Evolutionary conservation across 2,888 invertebrate genomes (phyloP), one percentile per base, ranked within the genome.

Genomic region (Rhimphoctona megacephalus): DNA sequence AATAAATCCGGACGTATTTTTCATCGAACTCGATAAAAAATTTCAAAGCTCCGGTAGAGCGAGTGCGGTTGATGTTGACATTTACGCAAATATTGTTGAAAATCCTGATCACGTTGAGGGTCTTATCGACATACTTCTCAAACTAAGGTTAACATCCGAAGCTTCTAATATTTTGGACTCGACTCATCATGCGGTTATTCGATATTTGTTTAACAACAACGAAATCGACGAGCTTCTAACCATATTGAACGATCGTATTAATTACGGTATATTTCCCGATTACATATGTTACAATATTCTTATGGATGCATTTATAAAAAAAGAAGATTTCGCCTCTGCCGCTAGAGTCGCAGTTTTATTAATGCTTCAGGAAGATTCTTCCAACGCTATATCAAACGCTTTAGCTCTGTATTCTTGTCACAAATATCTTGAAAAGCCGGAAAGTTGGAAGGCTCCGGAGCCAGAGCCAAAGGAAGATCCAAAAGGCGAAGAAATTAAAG

Each of bases 231-330:
- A 97, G 80, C 94, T 99, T 19, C 92, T 98, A 0, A 95, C 96
- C 22, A 95, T 98, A 9, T 95, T 99, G 69, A 96, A 97, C 91
- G 97, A 99, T 93, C 96, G 98, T 80, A 93, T 97, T 22, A 97
- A 97, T 92, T 99, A 97, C 95, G 99, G 99, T 1, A 94, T 99
- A 49, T 99, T 99, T 93, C 96, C 98, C n/a, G 98, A 99, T 94
- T 94, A 96, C 85, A 97, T 96, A 90, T 95, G 96, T 46, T 97
- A 97, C 11, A 98, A 98, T 94, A 95, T 99, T 76, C 94, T 98
- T 54, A 95, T 99, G 95, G 97, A 99, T 92, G 95, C 96, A 81
- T 97, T 98, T 90, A 94, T 99, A 81, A 96, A 97, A 91, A 94
- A 95, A 49, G 95, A 96, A 81, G 96, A 98, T 92, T 97, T 95